phyloP scores from a whole-genome alignment of 2,888 invertebrate species.

The Apomyelois bistriatella region DNA sequence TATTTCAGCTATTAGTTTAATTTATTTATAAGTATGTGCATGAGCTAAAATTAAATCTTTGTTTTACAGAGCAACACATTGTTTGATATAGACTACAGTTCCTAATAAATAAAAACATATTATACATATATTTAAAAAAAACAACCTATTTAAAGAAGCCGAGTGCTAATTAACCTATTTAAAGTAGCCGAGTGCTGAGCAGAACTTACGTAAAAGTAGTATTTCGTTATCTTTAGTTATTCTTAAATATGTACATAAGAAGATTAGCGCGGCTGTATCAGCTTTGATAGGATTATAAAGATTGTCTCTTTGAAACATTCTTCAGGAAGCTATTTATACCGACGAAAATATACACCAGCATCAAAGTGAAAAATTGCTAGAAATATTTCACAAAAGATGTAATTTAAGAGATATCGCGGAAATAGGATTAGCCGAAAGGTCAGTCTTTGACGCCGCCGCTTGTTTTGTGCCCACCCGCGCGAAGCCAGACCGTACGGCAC shows the following conservation, averaged over 20 bases:
- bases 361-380: not conserved
- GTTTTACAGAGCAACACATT: too few species aligned
- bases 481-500: not conserved
- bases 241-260: slow-evolving; percentile 1
- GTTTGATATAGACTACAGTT: too few species aligned
- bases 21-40: too few species aligned
- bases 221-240: slow-evolving; percentile 6
- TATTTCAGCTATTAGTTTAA: too few species aligned
- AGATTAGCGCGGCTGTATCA: slow-evolving; percentile 2
- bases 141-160: too few species aligned
- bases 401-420: too few species aligned
- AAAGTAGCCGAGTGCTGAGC: not conserved
- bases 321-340: not conserved
- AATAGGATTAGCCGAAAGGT: not conserved
- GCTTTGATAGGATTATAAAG: slow-evolving; percentile 1
- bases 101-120: too few species aligned
- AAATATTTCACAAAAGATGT: not conserved
- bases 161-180: not conserved
- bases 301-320: not conserved
- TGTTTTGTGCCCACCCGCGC: too few species aligned
- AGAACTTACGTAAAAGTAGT: not conserved
- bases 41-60: too few species aligned
- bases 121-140: too few species aligned
- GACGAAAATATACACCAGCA: not conserved
- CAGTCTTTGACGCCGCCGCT: too few species aligned